A percentile compares a stretch with the other conserved stretches of the same genome.
phyloP scores from a whole-genome alignment of 2,888 invertebrate genomes.

The Mechanitis mazaeus region DNA sequence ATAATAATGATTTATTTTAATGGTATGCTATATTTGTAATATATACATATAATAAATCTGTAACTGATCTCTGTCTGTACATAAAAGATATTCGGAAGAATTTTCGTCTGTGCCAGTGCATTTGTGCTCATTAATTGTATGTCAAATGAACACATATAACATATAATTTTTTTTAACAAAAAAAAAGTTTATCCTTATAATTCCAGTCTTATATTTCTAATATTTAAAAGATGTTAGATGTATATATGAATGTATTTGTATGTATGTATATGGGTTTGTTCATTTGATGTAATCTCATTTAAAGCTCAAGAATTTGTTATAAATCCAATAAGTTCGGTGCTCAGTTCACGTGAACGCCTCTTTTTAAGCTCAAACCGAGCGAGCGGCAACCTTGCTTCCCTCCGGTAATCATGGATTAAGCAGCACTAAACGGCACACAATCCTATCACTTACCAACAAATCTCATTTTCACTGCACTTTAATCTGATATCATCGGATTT shows the following conservation, averaged over 20 bases:
- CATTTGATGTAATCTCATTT: neutral
- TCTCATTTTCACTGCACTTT: conserved; percentile 71
- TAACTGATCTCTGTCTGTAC: too few species aligned
- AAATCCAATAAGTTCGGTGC: conserved; percentile 42
- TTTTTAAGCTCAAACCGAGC: conserved; percentile 43
- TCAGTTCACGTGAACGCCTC: conserved; percentile 35
- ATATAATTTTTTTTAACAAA: too few species aligned
- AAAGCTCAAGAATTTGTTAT: conserved; percentile 19
- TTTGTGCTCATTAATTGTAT: too few species aligned
- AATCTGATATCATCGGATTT: conserved; percentile 52
- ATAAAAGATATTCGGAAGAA: too few species aligned
- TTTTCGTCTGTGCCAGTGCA: too few species aligned
- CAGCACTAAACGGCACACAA: conserved; percentile 59
- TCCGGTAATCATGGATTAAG: conserved; percentile 62
- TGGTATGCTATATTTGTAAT: too few species aligned
- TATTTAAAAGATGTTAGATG: neutral
- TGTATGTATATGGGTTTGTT: neutral
- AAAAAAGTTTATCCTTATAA: too few species aligned
- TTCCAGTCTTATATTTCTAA: too few species aligned
- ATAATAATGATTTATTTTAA: too few species aligned
- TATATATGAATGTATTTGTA: neutral
- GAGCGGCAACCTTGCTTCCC: conserved; percentile 41
- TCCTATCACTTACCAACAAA: conserved; percentile 68
- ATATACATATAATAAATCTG: too few species aligned
- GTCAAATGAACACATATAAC: too few species aligned